Percentiles rank a stretch among this genome's conserved stretches.
Evolutionary conservation across 2,888 invertebrate genomes (phyloP).

Genomic region (Epiblema foenella): DNA sequence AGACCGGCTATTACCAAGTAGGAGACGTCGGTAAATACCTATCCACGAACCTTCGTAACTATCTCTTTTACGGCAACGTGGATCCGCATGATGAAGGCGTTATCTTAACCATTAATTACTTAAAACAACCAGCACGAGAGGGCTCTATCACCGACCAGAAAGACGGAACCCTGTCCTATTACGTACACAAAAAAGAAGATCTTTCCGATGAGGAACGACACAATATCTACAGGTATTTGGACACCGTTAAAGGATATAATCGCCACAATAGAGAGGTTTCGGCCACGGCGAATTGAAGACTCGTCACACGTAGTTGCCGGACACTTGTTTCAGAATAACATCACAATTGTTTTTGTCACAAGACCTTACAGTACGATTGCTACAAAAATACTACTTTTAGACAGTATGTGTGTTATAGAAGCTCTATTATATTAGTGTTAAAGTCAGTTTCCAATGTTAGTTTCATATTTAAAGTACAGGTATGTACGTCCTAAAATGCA

Average conservation of each 20-base stretch:
- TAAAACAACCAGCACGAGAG: background rate
- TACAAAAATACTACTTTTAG: too few relatives aligned
- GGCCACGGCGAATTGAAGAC: constrained; percentile 23
- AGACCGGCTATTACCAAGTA: constrained; percentile 50
- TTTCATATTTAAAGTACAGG: too few relatives aligned
- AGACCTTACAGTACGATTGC: background rate
- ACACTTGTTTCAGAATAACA: constrained; percentile 16
- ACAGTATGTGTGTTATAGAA: too few relatives aligned
- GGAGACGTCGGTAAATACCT: constrained; percentile 56
- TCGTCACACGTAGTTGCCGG: constrained; percentile 8
- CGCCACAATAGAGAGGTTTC: constrained; percentile 19
- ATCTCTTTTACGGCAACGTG: constrained; percentile 51
- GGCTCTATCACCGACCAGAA: constrained; percentile 21
- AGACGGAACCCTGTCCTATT: constrained; percentile 36
- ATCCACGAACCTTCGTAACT: constrained; percentile 57
- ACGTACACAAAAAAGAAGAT: constrained; percentile 23
- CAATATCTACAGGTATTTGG: constrained; percentile 33
- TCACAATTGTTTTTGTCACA: constrained; percentile 3
- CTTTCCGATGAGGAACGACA: constrained; percentile 16
- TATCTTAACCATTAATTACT: constrained; percentile 52
- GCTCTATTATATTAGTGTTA: too few relatives aligned
- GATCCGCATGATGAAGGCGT: constrained; percentile 56
- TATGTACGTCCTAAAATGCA: background rate
- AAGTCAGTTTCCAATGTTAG: too few relatives aligned
- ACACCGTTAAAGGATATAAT: constrained; percentile 28